Percentiles rank a stretch among this genome's conserved stretches.
phyloP scores from a whole-genome alignment of 2,888 invertebrate genomes.

The Gerosis bhagava region DNA sequence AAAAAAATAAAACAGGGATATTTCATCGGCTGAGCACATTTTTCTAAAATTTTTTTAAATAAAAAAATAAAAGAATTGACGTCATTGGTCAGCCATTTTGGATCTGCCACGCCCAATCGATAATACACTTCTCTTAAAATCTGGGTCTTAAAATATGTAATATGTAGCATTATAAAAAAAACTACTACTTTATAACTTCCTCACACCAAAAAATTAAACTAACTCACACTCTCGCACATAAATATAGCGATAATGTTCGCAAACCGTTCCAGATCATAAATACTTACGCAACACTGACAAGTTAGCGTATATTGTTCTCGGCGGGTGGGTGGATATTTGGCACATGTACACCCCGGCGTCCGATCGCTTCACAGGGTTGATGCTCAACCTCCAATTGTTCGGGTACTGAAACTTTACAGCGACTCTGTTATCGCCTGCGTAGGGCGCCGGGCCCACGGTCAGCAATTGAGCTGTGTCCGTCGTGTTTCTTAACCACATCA shows the following conservation, averaged over 20 bases:
- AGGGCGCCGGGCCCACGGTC: slow-evolving; percentile 84
- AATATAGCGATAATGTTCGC: slow-evolving; percentile 24
- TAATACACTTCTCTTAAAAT: too few species aligned
- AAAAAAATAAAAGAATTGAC: too few species aligned
- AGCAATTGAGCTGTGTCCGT: slow-evolving; percentile 84
- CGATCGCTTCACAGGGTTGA: slow-evolving; percentile 86
- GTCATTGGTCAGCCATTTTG: too few species aligned
- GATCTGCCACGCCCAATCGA: too few species aligned
- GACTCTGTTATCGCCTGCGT: slow-evolving; percentile 84
- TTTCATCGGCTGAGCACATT: too few species aligned
- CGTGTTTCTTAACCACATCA: slow-evolving; percentile 86
- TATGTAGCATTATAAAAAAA: too few species aligned
- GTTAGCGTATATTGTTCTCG: slow-evolving; percentile 88
- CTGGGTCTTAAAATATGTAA: too few species aligned
- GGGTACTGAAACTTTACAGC: slow-evolving; percentile 87
- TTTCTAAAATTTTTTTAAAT: too few species aligned
- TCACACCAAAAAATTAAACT: slow-evolving; percentile 15
- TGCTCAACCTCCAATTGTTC: slow-evolving; percentile 86
- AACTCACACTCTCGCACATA: slow-evolving; percentile 19
- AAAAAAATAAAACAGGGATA: too few species aligned
- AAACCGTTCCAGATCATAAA: slow-evolving; percentile 27
- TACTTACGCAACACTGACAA: slow-evolving; percentile 88
- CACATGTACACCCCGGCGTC: slow-evolving; percentile 91
- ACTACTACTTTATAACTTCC: too few species aligned
- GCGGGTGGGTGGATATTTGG: slow-evolving; percentile 92